Base-by-base conservation (phyloP, 2,113 vertebrate genomes). In the Agapornis roseicollis region DNA sequence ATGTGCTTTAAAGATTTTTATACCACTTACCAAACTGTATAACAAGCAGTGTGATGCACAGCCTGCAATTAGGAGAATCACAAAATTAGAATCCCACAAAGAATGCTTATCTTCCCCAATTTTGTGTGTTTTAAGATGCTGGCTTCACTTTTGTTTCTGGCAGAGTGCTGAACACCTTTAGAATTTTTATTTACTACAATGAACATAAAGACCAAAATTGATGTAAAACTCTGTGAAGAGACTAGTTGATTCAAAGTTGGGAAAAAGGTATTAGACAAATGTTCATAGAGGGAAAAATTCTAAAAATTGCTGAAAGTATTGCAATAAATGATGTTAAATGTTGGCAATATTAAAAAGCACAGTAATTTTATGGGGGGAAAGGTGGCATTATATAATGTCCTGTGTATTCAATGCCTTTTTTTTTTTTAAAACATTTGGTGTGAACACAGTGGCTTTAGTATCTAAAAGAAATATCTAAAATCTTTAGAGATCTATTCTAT, bases 171-270 rank as follows among this genome's bases (percentile, higher is more conserved):
- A 95, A 81, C 25, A 88, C 4, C 8, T 33, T 66, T 60, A 25
- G 53, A 66, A 80, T 91, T 96, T 95, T 96, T 93, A 82, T 95
- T 97, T 88, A 52, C 39, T 88, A 19, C 23, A 76, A 69, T 31
- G 18, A 83, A 85, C 61, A 80, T 70, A 86, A 89, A 85, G 47
- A 80, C 28, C 27, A 92, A 97, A 97, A 95, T 50, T 12, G 6
- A 91, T 96, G 49, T 52, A n/a, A 58, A 89, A 46, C 11, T 89
- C 65, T 70, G 8, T 68, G n/a, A 90, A 85, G 79, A 95, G 17
- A 39, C 18, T 65, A 42, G 17, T 24, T 92, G 37, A 80, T 39
- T 85, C 27, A 81, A 93, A 80, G 16, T 7, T 20, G 7, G 33
- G 29, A 76, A 70, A 84, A 37, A 27, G 1, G 2, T 69, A 72